These are phyloP conservation scores for Stichodactyla helianthus DNA, from an alignment of 64 coral and sea anemone species.

Conservation along the genomic window DNA sequence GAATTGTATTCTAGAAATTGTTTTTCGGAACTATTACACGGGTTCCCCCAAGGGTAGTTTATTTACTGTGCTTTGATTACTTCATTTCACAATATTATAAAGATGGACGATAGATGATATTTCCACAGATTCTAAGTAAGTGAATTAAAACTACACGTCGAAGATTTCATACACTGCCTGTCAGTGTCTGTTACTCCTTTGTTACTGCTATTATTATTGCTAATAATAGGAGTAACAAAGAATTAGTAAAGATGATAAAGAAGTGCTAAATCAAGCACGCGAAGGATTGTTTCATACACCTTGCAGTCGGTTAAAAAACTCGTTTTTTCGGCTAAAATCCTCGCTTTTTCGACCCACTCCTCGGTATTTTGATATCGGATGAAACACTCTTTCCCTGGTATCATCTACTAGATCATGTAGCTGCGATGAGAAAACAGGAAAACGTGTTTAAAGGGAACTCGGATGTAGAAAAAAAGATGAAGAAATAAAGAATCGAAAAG, in stretches of 20 bases:
- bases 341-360: no score
- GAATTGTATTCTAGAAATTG: not conserved
- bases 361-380: no score
- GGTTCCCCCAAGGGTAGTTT: not conserved
- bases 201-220: not conserved
- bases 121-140: not conserved
- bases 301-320: no score
- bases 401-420: no score
- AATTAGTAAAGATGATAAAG: not conserved
- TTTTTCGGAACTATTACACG: not conserved
- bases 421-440: not conserved
- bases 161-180: not conserved
- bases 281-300: no score
- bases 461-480: not conserved
- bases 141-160: not conserved
- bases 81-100: not conserved
- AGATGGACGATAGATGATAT: not conserved
- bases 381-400: no score
- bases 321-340: no score
- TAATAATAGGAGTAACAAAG: not conserved
- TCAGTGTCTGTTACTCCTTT: not conserved
- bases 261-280: no score
- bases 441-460: not conserved
- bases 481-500: not conserved
- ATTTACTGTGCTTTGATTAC: constrained; percentile 10